Evolutionary conservation across 23 tunicate genomes (phyloP).

Genomic region (Styela plicata): DNA sequence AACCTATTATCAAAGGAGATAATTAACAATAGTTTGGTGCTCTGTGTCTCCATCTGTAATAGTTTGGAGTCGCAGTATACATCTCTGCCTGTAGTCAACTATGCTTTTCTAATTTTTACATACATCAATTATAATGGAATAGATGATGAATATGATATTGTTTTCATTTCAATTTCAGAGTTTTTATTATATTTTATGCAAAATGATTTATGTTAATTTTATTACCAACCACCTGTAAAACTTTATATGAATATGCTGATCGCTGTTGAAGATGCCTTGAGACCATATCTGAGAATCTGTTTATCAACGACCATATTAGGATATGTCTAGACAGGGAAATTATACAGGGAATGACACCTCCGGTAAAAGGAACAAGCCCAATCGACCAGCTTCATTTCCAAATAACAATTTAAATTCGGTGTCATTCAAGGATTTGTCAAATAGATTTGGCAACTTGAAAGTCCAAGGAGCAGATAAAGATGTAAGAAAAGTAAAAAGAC

Average conservation of each 20-base stretch:
- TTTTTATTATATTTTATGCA: background rate
- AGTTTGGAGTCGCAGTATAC: too few relatives aligned
- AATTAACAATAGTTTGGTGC: too few relatives aligned
- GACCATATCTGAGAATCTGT: background rate
- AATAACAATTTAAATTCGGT: background rate
- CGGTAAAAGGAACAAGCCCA: background rate
- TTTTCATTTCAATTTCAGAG: background rate
- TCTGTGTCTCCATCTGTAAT: too few relatives aligned
- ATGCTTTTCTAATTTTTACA: too few relatives aligned
- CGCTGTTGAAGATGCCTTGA: background rate
- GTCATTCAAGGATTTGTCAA: slow-evolving; percentile 12
- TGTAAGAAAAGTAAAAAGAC: slow-evolving; percentile 40
- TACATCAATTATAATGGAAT: too few relatives aligned
- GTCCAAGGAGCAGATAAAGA: slow-evolving; percentile 33
- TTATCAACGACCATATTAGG: background rate
- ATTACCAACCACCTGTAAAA: background rate
- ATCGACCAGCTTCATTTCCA: slow-evolving; percentile 13
- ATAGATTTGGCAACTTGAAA: slow-evolving; percentile 12
- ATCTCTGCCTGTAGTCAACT: too few relatives aligned
- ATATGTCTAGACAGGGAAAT: background rate
- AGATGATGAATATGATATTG: background rate
- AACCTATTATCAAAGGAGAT: too few relatives aligned
- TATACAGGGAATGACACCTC: background rate
- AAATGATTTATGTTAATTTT: too few relatives aligned
- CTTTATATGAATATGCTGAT: background rate